Conservation (phyloP, 2,888 invertebrate species). For the Dryocosmus kuriphilus region DNA sequence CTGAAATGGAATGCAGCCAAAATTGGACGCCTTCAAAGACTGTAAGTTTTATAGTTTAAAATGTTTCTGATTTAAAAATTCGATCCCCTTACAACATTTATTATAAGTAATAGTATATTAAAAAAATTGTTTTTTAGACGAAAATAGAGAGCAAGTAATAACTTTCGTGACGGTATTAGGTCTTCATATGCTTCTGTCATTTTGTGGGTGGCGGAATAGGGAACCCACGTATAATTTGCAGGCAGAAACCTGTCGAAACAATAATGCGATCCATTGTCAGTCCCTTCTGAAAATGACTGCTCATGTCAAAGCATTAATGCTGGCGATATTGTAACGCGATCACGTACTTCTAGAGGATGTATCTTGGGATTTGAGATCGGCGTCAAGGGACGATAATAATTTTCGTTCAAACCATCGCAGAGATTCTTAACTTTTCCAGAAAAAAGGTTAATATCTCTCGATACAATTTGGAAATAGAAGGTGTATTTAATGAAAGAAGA, state of each 20-base stretch:
- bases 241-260: constrained; percentile 3
- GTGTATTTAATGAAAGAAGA: not conserved
- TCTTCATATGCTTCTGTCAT: not conserved
- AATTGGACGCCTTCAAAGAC: too few relatives aligned
- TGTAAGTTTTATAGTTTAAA: not conserved
- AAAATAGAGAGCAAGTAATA: not conserved
- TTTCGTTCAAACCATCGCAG: not conserved
- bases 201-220: not conserved
- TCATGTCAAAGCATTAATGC: not conserved
- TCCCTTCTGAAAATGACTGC: not conserved
- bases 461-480: not conserved
- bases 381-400: not conserved
- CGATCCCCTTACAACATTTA: not conserved
- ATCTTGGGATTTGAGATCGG: not conserved
- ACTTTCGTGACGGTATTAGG: not conserved
- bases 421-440: not conserved
- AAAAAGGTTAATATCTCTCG: not conserved
- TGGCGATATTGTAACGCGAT: not conserved
- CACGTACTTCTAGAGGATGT: not conserved
- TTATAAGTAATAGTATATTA: not conserved
- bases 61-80: not conserved
- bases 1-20: too few relatives aligned
- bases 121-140: not conserved
- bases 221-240: not conserved
- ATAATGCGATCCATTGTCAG: constrained; percentile 1